Percentiles rank a stretch among this genome's conserved stretches.
phyloP scores from a whole-genome alignment of 2,113 vertebrate genomes.

The Urocitellus parryii region DNA sequence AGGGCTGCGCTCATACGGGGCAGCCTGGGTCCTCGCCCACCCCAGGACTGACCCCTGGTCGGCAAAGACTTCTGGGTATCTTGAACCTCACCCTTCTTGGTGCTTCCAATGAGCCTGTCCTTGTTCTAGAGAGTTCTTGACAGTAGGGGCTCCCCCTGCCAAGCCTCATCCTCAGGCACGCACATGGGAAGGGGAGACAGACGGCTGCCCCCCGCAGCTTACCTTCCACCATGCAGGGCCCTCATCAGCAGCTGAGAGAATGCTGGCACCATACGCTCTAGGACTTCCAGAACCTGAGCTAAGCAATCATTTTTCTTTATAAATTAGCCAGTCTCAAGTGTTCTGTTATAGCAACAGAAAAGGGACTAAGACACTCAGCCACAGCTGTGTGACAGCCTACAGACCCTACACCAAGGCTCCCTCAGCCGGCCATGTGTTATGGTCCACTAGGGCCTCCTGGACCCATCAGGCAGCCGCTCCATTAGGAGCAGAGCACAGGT shows the following conservation, averaged over 20 bases:
- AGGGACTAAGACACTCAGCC: neutral
- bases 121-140: neutral
- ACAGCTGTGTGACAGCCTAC: fast-evolving
- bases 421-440: neutral
- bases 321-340: too few species aligned
- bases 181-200: neutral
- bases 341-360: neutral
- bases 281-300: neutral
- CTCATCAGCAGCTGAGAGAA: neutral
- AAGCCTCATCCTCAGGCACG: neutral
- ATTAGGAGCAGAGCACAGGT: neutral
- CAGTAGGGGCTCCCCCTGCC: neutral
- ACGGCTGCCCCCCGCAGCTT: too few species aligned
- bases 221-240: neutral
- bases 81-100: neutral
- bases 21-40: neutral
- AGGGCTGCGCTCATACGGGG: too few species aligned
- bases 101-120: neutral
- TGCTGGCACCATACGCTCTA: neutral
- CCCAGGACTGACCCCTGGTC: neutral
- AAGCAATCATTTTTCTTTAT: neutral
- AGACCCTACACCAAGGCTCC: neutral
- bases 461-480: neutral
- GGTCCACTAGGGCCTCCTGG: neutral
- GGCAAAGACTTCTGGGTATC: neutral